Evolutionary conservation across 2,113 vertebrate genomes (phyloP), one percentile per base, ranked within the genome.

Genomic region (Lepus timidus): DNA sequence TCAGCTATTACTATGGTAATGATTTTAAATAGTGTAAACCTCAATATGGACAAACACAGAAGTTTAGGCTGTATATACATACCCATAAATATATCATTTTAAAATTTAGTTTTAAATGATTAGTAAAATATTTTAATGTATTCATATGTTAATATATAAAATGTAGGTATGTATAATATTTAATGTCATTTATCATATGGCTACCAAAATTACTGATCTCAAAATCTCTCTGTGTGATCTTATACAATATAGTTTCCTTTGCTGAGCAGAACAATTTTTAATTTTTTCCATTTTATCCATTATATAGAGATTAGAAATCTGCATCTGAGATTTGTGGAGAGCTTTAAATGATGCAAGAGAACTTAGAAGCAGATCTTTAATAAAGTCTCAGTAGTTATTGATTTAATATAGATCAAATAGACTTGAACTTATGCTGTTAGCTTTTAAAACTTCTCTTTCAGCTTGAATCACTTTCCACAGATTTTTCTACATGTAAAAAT

Each of bases 11-110:
- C 16, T 65, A 1, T 27, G 86, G 68, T 79, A 83, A 75, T 1
- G 33, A 65, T 89, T 88, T 93, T 25, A 90, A 78, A 79, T 82
- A 68, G 31, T 90, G 12, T 64, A 82, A 65, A 23, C 7, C 71
- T 73, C 19, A 83, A 11, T 58, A 39, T 31, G 16, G 44, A 29
- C 36, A 80, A 11, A 51, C 3, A 74, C 1, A 70, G n/a, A 84
- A 91, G 33, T 52, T 87, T 83, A 70, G 0, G 23, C 9, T 68
- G 16, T n/a, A 51, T 51, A 51, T 49, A 20, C 4, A 68, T 39
- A 70, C 13, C 27, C 31, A 23, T 51, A 75, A 71, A 65, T 36
- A 88, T 9, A 29, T 74, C 3, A 90, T 79, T 87, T 82, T 61
- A 92, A 79, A 90, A 0, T 17, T 79, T 74, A 4, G 4, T 85